These are phyloP conservation scores for Selene dorsalis DNA, from an alignment of 2,797 vertebrate genomes.

Conservation along the genomic window DNA sequence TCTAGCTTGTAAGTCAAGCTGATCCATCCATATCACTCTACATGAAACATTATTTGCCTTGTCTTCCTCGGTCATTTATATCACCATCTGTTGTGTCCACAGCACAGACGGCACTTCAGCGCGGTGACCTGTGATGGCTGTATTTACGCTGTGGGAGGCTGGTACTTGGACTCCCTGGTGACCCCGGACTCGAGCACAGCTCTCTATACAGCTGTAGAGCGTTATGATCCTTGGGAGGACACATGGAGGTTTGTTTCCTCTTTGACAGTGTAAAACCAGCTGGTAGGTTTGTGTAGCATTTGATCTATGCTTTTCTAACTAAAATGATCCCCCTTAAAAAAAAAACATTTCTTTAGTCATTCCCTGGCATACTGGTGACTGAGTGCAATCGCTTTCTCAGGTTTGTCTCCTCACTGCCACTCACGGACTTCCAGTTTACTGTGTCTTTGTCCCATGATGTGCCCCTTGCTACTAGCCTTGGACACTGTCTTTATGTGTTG, in stretches of 20 bases:
- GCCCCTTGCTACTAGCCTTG: constrained; percentile 79
- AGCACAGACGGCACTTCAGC: constrained; percentile 87
- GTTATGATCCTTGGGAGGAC: constrained; percentile 85
- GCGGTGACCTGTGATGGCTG: constrained; percentile 81
- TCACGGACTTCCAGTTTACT: constrained; percentile 84
- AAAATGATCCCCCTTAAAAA: neutral
- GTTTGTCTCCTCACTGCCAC: constrained; percentile 84
- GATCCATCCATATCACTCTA: neutral
- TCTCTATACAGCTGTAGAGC: constrained; percentile 85
- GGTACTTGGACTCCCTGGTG: constrained; percentile 86
- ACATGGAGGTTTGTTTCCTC: constrained; percentile 77
- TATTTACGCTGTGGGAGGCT: constrained; percentile 87
- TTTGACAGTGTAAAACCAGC: constrained; percentile 4
- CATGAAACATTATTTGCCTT: neutral
- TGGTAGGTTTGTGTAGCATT: neutral
- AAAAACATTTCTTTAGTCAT: neutral
- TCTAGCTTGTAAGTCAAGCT: neutral
- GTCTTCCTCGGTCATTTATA: neutral
- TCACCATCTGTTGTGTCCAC: constrained; percentile 46
- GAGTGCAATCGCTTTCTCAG: constrained; percentile 43
- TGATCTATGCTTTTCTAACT: neutral
- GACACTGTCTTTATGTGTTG: constrained; percentile 80
- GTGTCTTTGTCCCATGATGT: constrained; percentile 86
- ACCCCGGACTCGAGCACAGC: constrained; percentile 83
- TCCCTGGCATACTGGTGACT: neutral